Evolutionary conservation across 2,113 vertebrate species (phyloP), one percentile per base, ranked within the genome.

Genomic region (Pao palembangensis): DNA sequence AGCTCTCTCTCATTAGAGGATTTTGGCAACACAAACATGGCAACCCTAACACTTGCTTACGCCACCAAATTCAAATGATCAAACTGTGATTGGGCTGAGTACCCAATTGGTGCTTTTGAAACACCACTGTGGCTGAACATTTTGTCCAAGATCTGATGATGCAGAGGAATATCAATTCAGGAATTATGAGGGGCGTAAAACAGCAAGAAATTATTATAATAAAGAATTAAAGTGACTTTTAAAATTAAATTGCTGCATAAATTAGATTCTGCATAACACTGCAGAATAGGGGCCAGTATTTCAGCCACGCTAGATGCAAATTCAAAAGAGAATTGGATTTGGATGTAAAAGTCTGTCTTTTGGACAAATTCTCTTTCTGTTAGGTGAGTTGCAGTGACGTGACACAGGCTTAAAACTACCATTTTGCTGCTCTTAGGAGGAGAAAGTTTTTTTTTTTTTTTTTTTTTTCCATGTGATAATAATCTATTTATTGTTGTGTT

Each of bases 381-480:
- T 63, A 17, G 47, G 7, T 58, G 46, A 54, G 19, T 46, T 51
- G 18, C 58, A 57, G 42, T 18, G 14, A 43, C 1, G 28, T 31
- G 7, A 42, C 58, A 64, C 43, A 63, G 54, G 63, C 46, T 65
- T 59, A 53, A 31, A 42, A 20, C 52, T 38, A 41, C 34, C 58
- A 68, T 66, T 68, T 42, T 54, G 8, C 28, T 31, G 5, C 28
- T 3, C 28, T 31, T 31, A 8, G 28, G 28, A 8, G 28, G 23
- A 48, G 67, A 61, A 48, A 54, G 6, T 54, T 50, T 76, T 64
- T 71, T 6, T 64, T 15, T 76, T 64, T 71, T 6, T 64, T 15
- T 75, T 66, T 70, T 23, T 23, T 23, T 23, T 23, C 21, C 21
- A 23, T 58, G 47, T 58, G 51, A 47, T 68, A 53, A 58, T 23